A percentile compares a stretch with the other conserved stretches of the same genome.
Evolutionary conservation across 2,797 vertebrate genomes (phyloP).

Genomic region (Danio kyathit): DNA sequence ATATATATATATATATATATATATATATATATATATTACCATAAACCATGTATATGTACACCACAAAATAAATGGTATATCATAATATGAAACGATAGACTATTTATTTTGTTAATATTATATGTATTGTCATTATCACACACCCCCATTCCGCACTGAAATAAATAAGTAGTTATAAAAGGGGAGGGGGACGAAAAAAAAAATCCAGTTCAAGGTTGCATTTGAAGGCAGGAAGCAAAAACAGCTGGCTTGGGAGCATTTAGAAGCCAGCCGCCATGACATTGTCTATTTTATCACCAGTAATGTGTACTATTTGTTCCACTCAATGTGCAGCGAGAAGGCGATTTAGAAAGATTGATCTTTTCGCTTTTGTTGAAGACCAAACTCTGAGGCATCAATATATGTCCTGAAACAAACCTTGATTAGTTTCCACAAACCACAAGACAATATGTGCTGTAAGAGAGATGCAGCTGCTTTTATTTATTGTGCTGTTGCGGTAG

Average conservation of each 20-base stretch:
- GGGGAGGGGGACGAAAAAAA: not conserved
- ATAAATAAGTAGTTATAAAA: conserved; percentile 19
- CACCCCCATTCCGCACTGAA: not conserved
- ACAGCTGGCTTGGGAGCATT: conserved; percentile 56
- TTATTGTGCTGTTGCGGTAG: conserved; percentile 26
- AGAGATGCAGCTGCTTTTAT: conserved; percentile 29
- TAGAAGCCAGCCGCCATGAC: conserved; percentile 40
- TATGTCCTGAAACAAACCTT: conserved; percentile 53
- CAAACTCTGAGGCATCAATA: conserved; percentile 51
- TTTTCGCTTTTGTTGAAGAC: conserved; percentile 53
- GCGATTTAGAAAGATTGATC: conserved; percentile 59
- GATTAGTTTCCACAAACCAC: conserved; percentile 54
- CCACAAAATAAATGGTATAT: no score
- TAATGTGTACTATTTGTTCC: conserved; percentile 63
- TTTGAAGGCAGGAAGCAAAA: conserved; percentile 49
- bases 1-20: no score
- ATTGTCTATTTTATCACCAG: conserved; percentile 49
- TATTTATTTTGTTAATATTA: no score
- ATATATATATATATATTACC: no score
- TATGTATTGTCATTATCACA: no score
- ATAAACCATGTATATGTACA: no score
- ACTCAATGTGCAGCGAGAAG: conserved; percentile 57
- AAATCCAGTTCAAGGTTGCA: conserved; percentile 39
- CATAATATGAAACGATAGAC: no score
- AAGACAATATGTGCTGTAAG: conserved; percentile 45